Percentiles rank a stretch among this genome's conserved stretches.
phyloP scores from a whole-genome alignment of 2,797 vertebrate genomes.

The Sternarchorhynchus goeldii region DNA sequence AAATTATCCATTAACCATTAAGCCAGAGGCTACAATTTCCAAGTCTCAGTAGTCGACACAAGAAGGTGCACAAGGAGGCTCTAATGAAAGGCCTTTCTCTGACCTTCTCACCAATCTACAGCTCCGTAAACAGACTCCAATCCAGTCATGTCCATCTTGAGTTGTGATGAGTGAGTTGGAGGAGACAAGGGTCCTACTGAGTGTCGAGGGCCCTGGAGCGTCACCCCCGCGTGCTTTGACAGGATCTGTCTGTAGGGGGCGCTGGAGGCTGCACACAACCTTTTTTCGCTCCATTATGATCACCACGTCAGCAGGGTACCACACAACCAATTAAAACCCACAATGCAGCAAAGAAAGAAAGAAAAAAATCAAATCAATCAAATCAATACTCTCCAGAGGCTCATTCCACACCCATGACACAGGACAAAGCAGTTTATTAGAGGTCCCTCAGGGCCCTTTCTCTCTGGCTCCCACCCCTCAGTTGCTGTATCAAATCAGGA shows the following conservation, averaged over 20 bases:
- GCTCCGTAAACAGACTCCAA: conserved; percentile 17
- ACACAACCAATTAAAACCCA: conserved; percentile 71
- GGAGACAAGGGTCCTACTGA: conserved; percentile 41
- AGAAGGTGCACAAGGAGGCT: conserved; percentile 14
- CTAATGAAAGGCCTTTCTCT: conserved; percentile 41
- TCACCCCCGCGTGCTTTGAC: conserved; percentile 58
- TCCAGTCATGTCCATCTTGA: conserved; percentile 11
- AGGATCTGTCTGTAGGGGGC: conserved; percentile 11
- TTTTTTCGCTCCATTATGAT: conserved; percentile 75
- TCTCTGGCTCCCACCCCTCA: conserved; percentile 9
- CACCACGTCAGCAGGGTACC: conserved; percentile 75
- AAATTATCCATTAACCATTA: neutral
- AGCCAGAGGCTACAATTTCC: conserved; percentile 20
- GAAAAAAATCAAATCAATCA: conserved; percentile 56
- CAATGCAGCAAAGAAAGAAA: conserved; percentile 53
- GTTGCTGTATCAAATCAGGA: neutral
- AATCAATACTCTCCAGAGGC: conserved; percentile 64
- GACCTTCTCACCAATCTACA: conserved; percentile 22
- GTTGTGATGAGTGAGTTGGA: conserved; percentile 8
- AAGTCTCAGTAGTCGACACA: neutral
- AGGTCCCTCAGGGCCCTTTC: conserved; percentile 16
- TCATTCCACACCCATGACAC: conserved; percentile 60
- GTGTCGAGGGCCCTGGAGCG: conserved; percentile 33
- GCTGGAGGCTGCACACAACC: conserved; percentile 66
- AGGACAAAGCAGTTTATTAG: conserved; percentile 41